These are phyloP conservation scores for Vimba vimba DNA, from an alignment of 2,113 vertebrate species.

Conservation along the genomic window DNA sequence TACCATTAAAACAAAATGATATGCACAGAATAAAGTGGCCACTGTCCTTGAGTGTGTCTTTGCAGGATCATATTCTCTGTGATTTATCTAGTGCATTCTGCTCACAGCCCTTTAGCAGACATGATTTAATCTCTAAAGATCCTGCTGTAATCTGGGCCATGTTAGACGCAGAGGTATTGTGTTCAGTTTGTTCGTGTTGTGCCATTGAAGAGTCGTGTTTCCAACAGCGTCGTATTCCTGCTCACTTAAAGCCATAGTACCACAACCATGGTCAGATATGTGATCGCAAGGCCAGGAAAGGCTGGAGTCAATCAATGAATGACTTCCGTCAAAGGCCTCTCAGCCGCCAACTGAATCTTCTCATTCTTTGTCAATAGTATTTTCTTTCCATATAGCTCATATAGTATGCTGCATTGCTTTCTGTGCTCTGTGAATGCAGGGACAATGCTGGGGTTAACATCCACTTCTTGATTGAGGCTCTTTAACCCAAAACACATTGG, in stretches of 20 bases:
- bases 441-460: not conserved
- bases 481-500: not conserved
- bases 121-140: conserved; percentile 44
- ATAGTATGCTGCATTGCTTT: not conserved
- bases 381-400: not conserved
- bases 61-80: not conserved
- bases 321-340: conserved; percentile 27
- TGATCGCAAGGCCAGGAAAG: conserved; percentile 36
- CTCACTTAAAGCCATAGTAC: not conserved
- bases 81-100: conserved; percentile 23
- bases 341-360: conserved; percentile 1
- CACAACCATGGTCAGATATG: conserved; percentile 27
- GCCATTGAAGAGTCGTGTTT: conserved; percentile 20
- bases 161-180: conserved; percentile 26
- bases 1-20: conserved; percentile 36
- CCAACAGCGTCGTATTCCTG: conserved; percentile 15
- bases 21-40: conserved; percentile 18
- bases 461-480: not conserved
- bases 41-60: conserved; percentile 34
- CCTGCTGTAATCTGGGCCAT: conserved; percentile 6
- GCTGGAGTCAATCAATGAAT: conserved; percentile 49
- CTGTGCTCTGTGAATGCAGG: not conserved
- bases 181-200: conserved; percentile 36
- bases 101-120: not conserved
- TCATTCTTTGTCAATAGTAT: not conserved